A percentile compares a stretch with the other conserved stretches of the same genome.
Conservation (phyloP, 2,113 vertebrate species). For the Erythrolamprus reginae region DNA sequence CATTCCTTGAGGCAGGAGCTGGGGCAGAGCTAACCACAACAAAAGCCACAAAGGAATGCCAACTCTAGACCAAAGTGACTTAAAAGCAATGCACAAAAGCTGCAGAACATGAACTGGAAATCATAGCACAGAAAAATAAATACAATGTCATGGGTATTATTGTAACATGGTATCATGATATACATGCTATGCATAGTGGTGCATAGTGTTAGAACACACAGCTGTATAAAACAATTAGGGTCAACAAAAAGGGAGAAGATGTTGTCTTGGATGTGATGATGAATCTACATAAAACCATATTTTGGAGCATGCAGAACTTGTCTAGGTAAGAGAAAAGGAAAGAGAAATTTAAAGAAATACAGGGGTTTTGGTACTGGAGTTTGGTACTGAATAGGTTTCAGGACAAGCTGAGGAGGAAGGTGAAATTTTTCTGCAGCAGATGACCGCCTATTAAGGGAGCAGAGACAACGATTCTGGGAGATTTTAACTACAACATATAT, state of each 20-base stretch:
- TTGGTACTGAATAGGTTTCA: neutral
- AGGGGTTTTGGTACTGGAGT: neutral
- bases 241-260: neutral
- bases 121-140: no score
- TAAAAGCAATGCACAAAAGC: no score
- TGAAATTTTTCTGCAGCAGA: neutral
- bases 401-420: neutral
- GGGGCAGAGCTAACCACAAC: no score
- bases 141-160: no score
- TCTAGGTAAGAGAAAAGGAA: neutral
- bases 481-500: neutral
- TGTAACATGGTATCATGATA: neutral
- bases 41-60: neutral
- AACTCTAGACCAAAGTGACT: no score
- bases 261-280: neutral
- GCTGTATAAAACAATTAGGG: neutral
- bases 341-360: neutral
- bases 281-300: neutral
- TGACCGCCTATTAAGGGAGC: neutral
- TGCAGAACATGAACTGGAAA: no score
- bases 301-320: neutral
- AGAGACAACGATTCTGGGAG: neutral
- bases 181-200: neutral
- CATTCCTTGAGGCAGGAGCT: no score
- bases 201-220: neutral